Conservation (phyloP, 2,797 vertebrate genomes). For the Macroramphosus scolopax region DNA sequence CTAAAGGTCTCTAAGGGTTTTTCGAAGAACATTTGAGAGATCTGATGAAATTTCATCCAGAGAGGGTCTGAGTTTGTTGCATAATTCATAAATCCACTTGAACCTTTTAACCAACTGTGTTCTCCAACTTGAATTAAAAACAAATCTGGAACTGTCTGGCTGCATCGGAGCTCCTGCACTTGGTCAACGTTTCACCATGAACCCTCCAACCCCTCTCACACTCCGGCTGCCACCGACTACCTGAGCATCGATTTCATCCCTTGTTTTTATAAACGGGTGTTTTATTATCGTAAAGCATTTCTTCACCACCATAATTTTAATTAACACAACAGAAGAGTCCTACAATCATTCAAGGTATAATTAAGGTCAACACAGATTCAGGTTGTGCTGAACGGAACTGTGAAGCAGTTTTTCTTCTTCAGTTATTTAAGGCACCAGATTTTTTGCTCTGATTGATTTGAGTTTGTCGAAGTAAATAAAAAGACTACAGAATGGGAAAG, state of each 20-base stretch:
- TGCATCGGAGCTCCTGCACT: conserved; percentile 15
- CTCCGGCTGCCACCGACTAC: too few relatives aligned
- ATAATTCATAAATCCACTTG: conserved; percentile 56
- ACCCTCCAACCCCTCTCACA: too few relatives aligned
- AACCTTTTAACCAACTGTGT: conserved; percentile 44
- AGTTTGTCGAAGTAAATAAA: too few relatives aligned
- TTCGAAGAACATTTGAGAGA: conserved; percentile 14
- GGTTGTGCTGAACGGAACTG: not conserved
- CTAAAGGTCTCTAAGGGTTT: conserved; percentile 19
- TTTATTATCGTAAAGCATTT: too few relatives aligned
- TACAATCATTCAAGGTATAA: conserved; percentile 42
- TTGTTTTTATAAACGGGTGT: too few relatives aligned
- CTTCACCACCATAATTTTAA: conserved; percentile 38
- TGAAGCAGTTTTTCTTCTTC: too few relatives aligned
- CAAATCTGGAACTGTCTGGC: conserved; percentile 22
- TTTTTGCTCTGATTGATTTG: too few relatives aligned
- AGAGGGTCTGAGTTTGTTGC: conserved; percentile 33
- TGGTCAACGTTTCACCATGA: conserved; percentile 15
- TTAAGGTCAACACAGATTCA: conserved; percentile 35
- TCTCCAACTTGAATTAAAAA: conserved; percentile 19
- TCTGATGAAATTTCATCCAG: conserved; percentile 47
- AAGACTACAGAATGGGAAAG: too few relatives aligned
- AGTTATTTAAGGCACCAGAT: too few relatives aligned
- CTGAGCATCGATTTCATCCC: too few relatives aligned
- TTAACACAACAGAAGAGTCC: conserved; percentile 52